A percentile compares a stretch with the other conserved stretches of the same genome.
phyloP scores from a whole-genome alignment of 2,888 invertebrate species.

The Iselma pallidipennis region DNA sequence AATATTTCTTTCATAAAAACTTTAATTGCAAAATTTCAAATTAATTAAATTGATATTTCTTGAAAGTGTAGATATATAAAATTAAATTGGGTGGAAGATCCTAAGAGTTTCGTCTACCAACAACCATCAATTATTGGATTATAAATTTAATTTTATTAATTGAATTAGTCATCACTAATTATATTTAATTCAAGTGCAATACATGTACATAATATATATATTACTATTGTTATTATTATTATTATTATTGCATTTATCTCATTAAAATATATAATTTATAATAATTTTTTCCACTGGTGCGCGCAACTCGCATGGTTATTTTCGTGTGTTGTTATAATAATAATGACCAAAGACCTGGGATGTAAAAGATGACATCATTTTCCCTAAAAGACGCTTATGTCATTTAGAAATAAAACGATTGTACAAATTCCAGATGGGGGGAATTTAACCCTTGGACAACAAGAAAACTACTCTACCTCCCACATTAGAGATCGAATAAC shows the following conservation, averaged over 20 bases:
- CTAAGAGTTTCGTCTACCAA: no score
- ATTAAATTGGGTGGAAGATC: no score
- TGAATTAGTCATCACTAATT: slow-evolving; percentile 16
- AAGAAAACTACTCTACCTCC: slow-evolving; percentile 1
- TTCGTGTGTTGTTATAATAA: slow-evolving; percentile 8
- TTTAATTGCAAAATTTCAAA: neutral
- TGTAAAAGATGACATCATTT: slow-evolving; percentile 28
- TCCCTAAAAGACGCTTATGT: slow-evolving; percentile 32
- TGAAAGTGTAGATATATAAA: no score
- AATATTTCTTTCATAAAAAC: neutral
- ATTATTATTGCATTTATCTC: no score
- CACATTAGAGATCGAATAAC: neutral
- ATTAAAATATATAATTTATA: no score
- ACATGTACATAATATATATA: no score
- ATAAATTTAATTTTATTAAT: neutral
- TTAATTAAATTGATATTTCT: neutral
- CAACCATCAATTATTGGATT: no score
- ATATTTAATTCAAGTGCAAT: slow-evolving; percentile 3
- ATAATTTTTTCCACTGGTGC: slow-evolving; percentile 3
- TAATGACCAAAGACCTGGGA: slow-evolving; percentile 23
- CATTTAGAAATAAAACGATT: slow-evolving; percentile 15
- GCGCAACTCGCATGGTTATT: slow-evolving; percentile 15
- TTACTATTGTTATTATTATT: no score
- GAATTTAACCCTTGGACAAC: slow-evolving; percentile 13
- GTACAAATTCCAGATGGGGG: neutral